A percentile compares a stretch with the other conserved stretches of the same genome.
These are phyloP conservation scores for Alca torda DNA, from an alignment of 2,797 vertebrate species.

Conservation along the genomic window DNA sequence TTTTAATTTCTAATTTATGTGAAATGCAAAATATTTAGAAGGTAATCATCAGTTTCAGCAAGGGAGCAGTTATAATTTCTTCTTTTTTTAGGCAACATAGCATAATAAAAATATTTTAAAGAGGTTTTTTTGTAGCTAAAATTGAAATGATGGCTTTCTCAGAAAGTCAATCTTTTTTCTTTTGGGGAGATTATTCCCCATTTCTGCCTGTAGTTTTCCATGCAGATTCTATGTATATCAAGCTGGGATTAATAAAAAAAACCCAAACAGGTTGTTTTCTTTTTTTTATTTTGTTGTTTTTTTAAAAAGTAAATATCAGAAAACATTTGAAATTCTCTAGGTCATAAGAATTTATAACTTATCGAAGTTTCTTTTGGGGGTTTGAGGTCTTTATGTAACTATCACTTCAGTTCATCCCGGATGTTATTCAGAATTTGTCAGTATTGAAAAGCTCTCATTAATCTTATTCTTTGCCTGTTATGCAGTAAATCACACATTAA, in stretches of 20 bases:
- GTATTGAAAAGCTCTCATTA: background rate
- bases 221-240: background rate
- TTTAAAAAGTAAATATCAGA: background rate
- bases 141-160: background rate
- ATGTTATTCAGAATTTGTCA: background rate
- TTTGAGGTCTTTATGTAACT: background rate
- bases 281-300: background rate
- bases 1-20: background rate
- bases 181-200: background rate
- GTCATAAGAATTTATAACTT: conserved; percentile 16
- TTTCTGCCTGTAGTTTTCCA: background rate
- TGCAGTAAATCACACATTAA: conserved; percentile 5
- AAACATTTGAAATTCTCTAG: conserved; percentile 34
- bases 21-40: background rate
- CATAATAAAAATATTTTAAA: background rate
- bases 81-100: background rate
- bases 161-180: background rate
- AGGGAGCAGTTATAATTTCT: background rate
- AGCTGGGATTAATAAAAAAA: background rate
- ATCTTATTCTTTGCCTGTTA: background rate
- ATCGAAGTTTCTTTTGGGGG: background rate
- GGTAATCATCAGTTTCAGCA: background rate
- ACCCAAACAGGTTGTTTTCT: accelerated
- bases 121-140: background rate
- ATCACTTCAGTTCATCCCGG: background rate